Evolutionary conservation across 2,888 invertebrate species (phyloP), one percentile per base, ranked within the genome.

Genomic region (Cheilosia vulpina): DNA sequence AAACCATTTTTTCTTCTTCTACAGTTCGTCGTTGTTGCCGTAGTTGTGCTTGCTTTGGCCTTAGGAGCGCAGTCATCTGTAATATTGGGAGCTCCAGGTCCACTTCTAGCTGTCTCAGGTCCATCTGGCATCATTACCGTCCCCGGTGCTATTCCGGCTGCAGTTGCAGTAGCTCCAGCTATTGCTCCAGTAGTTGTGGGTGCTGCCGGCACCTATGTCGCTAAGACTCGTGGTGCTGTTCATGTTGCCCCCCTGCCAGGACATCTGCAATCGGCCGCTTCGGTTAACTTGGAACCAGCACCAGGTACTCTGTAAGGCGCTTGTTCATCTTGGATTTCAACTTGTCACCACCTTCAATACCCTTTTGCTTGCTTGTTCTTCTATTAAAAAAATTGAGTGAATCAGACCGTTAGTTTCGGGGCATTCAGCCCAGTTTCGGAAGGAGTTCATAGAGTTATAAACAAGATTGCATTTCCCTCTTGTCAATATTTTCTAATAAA

Each of bases 211-310:
- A 85, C 85, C 1, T 85, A 85, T 34, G 81, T 85, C 0, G 85
- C 85, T 31, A 85, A 85, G 77, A 85, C 85, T 9, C 81, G 85
- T 53, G 85, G 85, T 21, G 69, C 85, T 52, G 81, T 81, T 2
- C 81, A 85, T 24, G 81, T 85, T 50, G 85, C 76, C 21, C 85
- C 85, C 13, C 43, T 85, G 17, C 55, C 85, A 63, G 85, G 85
- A 72, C 85, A 85, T 24, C 11, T 45, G 0, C 85, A 85, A 66
- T 81, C 85, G 45, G 85, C 85, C 6, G 76, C 76, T 52, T 81
- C 81, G 5, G 85, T 85, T 27, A 85, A 85, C 38, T 53, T 85
- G 19, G 55, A 81, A 68, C 85, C 85, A 81, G 81, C 85, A 45
- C 81, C 85, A 76, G 85, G 85, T 57, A 85, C 85, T 17, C 43